Evolutionary conservation across 2,797 vertebrate species (phyloP).

Genomic region (Lophius americanus): DNA sequence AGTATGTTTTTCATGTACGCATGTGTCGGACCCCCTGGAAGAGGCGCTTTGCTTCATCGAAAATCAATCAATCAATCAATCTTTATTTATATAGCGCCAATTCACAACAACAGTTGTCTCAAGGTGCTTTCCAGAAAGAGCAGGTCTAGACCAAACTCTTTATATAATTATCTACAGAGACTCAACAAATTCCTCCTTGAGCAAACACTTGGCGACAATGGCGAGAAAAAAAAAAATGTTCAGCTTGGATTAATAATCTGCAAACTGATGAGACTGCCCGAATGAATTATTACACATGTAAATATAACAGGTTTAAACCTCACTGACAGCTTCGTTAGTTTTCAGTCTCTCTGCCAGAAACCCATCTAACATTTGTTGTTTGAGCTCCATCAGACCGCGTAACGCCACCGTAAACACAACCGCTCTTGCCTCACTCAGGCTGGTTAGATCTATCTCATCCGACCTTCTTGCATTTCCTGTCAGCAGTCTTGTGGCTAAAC

Average conservation of each 20-base stretch:
- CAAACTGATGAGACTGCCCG: background rate
- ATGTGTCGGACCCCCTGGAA: too few species aligned
- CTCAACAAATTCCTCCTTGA: too few species aligned
- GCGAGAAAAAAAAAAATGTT: too few species aligned
- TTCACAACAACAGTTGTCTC: too few species aligned
- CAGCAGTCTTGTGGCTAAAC: slow-evolving; percentile 6
- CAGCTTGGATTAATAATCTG: background rate
- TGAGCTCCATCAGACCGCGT: background rate
- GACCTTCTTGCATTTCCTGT: slow-evolving; percentile 27
- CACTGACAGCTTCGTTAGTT: slow-evolving; percentile 2
- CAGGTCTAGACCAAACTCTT: too few species aligned
- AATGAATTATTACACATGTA: background rate
- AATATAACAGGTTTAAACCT: background rate
- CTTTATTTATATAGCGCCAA: too few species aligned
- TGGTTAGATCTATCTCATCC: slow-evolving; percentile 8
- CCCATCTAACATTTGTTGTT: slow-evolving; percentile 1
- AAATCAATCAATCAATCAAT: too few species aligned
- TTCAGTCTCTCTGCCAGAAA: background rate
- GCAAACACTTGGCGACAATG: too few species aligned
- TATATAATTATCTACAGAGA: too few species aligned
- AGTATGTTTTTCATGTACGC: too few species aligned
- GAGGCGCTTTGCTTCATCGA: too few species aligned
- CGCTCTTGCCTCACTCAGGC: background rate
- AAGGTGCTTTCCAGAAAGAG: too few species aligned
- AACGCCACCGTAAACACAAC: background rate